Percentiles rank a stretch among this genome's conserved stretches.
Conservation (phyloP, 1,140 invertebrate species). For the Conopomorpha cramerella region DNA sequence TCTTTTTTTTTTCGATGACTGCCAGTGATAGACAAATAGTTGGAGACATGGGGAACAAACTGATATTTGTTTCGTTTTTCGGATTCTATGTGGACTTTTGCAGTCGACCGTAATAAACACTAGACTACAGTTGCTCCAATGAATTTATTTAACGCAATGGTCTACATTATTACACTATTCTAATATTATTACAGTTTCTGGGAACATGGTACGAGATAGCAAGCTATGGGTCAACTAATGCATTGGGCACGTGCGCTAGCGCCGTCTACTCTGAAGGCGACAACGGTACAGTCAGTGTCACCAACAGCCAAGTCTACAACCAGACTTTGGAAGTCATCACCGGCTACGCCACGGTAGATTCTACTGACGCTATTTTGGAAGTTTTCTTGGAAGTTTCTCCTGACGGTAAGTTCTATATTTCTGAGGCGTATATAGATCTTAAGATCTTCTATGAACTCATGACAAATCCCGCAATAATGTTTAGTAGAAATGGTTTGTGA, state of each 20-base stretch:
- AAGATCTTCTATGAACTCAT: neutral
- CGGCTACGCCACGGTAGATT: neutral
- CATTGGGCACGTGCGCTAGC: conserved; percentile 1
- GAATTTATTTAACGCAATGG: no score
- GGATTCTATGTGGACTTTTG: no score
- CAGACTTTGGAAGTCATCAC: neutral
- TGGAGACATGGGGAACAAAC: no score
- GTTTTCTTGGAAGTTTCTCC: neutral
- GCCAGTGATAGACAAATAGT: no score
- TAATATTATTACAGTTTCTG: neutral
- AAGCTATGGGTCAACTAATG: conserved; percentile 1
- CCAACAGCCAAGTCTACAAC: neutral
- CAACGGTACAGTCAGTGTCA: neutral
- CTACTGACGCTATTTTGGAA: neutral
- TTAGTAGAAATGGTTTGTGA: no score
- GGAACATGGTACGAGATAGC: conserved; percentile 2
- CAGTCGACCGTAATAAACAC: no score
- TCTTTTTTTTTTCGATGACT: no score
- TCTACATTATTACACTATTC: neutral
- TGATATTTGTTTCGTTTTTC: no score
- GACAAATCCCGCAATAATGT: no score
- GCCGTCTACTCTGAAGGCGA: neutral
- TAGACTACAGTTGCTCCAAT: no score
- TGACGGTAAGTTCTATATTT: neutral
- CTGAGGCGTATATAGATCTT: neutral